Conservation (phyloP, 2,888 invertebrate genomes). For the Lottia gigantea region DNA sequence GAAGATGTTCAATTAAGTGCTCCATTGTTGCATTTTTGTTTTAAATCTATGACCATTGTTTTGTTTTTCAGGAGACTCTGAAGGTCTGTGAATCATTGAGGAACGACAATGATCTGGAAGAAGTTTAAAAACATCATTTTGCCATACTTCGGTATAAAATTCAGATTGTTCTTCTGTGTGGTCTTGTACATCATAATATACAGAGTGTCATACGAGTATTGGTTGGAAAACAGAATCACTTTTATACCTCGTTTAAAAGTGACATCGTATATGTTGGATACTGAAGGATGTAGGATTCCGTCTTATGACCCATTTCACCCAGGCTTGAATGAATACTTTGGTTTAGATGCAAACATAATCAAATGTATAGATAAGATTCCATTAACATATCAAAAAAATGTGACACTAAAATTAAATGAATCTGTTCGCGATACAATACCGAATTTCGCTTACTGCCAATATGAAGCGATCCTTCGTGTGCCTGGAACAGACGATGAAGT, state of each 20-base stretch:
- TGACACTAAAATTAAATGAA: not conserved
- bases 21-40: too few relatives aligned
- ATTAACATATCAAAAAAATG: not conserved
- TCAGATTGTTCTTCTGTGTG: not conserved
- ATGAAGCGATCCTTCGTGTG: not conserved
- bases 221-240: not conserved
- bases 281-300: not conserved
- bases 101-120: too few relatives aligned
- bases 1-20: too few relatives aligned
- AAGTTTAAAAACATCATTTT: too few relatives aligned
- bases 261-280: slow-evolving; percentile 21
- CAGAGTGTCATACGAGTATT: not conserved
- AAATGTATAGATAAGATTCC: not conserved
- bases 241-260: too few relatives aligned
- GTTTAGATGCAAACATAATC: not conserved
- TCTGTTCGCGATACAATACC: not conserved
- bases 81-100: too few relatives aligned
- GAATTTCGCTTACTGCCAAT: not conserved
- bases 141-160: too few relatives aligned
- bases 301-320: not conserved
- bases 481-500: slow-evolving; percentile 20
- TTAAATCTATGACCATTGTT: too few relatives aligned
- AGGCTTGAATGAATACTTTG: not conserved
- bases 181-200: not conserved
- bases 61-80: too few relatives aligned